Base-by-base conservation (phyloP, 1,140 invertebrate species). In the Anagrus nilaparvatae region DNA sequence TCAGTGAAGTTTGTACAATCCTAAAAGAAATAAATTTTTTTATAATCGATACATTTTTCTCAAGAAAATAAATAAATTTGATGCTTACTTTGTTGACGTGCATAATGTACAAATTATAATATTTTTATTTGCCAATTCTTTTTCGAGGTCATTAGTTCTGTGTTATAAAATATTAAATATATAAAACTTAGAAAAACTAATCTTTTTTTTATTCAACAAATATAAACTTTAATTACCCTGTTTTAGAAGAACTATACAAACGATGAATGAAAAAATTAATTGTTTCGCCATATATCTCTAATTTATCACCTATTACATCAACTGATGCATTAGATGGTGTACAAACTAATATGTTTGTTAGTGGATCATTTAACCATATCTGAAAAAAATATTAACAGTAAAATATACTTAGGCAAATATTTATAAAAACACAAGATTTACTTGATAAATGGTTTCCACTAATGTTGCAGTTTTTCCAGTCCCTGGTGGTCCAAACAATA, bases 381-480 rank as follows among this genome's bases (percentile, higher is more conserved):
- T 68, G 56, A 56, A 67, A 39, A 36, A 13, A 43, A n/a, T 27
- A 36, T 31, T n/a, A n/a, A n/a, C n/a, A n/a, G n/a, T n/a, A n/a
- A n/a, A n/a, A n/a, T n/a, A n/a, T n/a, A n/a, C n/a, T n/a, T n/a
- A n/a, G n/a, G n/a, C n/a, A n/a, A n/a, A n/a, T n/a, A n/a, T n/a
- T n/a, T n/a, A n/a, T n/a, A n/a, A n/a, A n/a, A n/a, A n/a, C n/a
- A n/a, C n/a, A n/a, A n/a, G n/a, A n/a, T n/a, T n/a, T 51, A 71
- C 61, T 46, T 81, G 78, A 13, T 71, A 58, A 51, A 86, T 76
- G 7, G 75, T 64, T 60, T 87, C 84, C 6, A 86, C 76, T n/a
- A 87, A 50, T 5, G 82, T 85, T 0, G 82, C 70, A 12, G 83
- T 86, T 65, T 88, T 88, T 1, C 84, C 84, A 1, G 83, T 86